phyloP scores from a whole-genome alignment of 1,140 invertebrate species.

The Drosophila setifemur region DNA sequence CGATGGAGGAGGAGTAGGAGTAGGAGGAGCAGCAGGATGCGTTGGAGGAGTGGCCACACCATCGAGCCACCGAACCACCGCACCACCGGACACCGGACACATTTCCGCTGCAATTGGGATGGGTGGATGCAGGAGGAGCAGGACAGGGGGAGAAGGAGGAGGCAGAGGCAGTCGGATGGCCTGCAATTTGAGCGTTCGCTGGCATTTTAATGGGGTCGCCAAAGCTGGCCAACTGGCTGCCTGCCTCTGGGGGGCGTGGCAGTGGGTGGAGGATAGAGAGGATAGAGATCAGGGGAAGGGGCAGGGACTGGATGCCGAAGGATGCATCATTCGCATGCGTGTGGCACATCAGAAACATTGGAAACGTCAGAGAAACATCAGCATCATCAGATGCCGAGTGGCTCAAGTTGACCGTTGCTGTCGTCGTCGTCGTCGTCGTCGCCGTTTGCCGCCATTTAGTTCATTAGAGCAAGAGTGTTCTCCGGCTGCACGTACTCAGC shows the following conservation, averaged over 20 bases:
- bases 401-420: slow-evolving; percentile 28
- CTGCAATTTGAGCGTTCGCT: slow-evolving; percentile 75
- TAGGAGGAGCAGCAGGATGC: background rate
- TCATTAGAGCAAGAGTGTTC: slow-evolving; percentile 76
- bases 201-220: slow-evolving; percentile 65
- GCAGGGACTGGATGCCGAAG: background rate
- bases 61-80: no score
- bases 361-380: no score
- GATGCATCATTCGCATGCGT: slow-evolving; percentile 53
- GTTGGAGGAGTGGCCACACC: slow-evolving; percentile 32
- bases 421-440: slow-evolving; percentile 24
- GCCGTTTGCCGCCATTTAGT: slow-evolving; percentile 67
- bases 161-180: slow-evolving; percentile 60
- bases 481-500: slow-evolving; percentile 58
- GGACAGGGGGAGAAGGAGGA: no score
- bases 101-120: slow-evolving; percentile 70
- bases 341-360: slow-evolving; percentile 51
- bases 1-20: background rate
- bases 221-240: slow-evolving; percentile 39
- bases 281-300: background rate
- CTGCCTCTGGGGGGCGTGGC: slow-evolving; percentile 12
- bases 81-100: slow-evolving; percentile 32
- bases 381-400: slow-evolving; percentile 6
- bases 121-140: background rate
- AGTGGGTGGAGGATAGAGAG: background rate